A percentile compares a stretch with the other conserved stretches of the same genome.
Conservation (phyloP, 2,113 vertebrate genomes). For the Willisornis vidua region DNA sequence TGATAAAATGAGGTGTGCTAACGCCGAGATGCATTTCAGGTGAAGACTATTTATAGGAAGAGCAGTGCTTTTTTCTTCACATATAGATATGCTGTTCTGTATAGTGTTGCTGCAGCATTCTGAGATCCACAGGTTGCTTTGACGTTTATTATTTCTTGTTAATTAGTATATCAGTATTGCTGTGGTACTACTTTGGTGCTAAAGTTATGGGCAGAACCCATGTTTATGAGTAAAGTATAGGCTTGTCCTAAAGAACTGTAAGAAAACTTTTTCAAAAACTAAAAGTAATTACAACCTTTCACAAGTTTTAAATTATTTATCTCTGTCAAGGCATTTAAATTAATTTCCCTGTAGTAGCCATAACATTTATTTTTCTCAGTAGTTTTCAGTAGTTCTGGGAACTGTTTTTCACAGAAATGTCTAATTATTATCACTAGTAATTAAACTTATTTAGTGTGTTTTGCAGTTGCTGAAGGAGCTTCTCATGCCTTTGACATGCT, state of each 20-base stretch:
- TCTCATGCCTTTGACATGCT: neutral
- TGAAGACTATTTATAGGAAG: neutral
- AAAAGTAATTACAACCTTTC: neutral
- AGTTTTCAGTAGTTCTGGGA: conserved; percentile 55
- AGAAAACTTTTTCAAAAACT: neutral
- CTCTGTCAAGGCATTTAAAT: neutral
- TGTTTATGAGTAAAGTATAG: neutral
- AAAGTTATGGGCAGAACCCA: neutral
- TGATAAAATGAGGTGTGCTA: neutral
- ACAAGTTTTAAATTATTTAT: neutral
- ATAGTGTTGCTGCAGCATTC: neutral
- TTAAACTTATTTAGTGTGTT: conserved; percentile 55
- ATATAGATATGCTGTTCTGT: neutral
- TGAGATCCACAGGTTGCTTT: neutral
- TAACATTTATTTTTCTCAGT: conserved; percentile 22
- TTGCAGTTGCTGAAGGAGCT: conserved; percentile 15
- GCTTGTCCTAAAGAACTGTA: neutral
- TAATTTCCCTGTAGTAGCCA: neutral
- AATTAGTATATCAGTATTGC: neutral
- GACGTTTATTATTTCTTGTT: neutral
- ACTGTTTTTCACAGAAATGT: conserved; percentile 52
- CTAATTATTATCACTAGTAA: conserved; percentile 56
- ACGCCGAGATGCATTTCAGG: neutral
- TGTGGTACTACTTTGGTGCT: neutral
- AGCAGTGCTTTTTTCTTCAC: neutral